Conservation (phyloP, 2,797 vertebrate genomes). For the Emydoidea blandingii region DNA sequence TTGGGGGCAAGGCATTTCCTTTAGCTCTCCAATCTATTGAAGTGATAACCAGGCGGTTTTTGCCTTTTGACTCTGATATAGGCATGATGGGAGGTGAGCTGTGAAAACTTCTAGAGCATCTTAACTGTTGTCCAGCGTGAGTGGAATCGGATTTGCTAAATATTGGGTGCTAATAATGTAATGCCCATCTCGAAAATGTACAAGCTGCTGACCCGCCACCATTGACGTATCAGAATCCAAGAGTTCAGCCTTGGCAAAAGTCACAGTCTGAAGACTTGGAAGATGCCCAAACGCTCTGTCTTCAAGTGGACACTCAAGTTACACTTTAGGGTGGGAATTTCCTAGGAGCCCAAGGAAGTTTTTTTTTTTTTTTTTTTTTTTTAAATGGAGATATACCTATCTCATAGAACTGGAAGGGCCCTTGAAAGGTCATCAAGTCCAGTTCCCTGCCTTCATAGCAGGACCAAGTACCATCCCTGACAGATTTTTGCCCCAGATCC, state of each 20-base stretch:
- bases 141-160: not conserved
- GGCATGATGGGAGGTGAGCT: not conserved
- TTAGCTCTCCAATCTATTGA: not conserved
- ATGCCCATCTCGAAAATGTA: not conserved
- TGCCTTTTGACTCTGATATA: not conserved
- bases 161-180: not conserved
- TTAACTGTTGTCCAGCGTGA: not conserved
- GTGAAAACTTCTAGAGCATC: rapidly evolving
- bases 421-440: no score
- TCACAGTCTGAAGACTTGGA: not conserved
- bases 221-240: not conserved
- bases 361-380: no score
- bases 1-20: not conserved
- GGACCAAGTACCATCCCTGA: no score
- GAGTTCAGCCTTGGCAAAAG: not conserved
- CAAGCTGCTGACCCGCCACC: not conserved
- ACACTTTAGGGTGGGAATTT: not conserved
- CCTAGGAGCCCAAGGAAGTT: not conserved
- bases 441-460: no score
- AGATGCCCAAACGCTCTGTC: not conserved
- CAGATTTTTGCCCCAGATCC: no score
- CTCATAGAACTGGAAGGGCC: no score
- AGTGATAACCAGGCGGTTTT: not conserved
- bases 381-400: no score
- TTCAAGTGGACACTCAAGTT: not conserved